phyloP scores from a whole-genome alignment of 2,888 invertebrate species.

The Thalpophila matura region DNA sequence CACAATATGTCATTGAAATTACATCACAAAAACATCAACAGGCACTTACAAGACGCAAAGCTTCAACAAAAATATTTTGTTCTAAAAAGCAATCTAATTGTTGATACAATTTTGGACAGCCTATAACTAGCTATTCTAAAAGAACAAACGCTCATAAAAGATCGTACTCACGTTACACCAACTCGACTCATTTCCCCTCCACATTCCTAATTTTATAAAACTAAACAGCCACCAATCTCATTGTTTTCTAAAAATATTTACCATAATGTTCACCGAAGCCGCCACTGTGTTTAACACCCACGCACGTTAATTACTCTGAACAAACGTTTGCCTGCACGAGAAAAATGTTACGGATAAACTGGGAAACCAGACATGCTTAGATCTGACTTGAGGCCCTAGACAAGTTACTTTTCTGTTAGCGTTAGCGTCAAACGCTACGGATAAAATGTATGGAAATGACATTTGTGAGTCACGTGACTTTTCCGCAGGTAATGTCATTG shows the following conservation, averaged over 20 bases:
- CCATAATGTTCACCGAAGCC: constrained; percentile 9
- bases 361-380: constrained; percentile 1
- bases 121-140: too few species aligned
- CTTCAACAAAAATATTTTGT: too few species aligned
- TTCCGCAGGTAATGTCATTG: too few species aligned
- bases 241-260: constrained; percentile 30
- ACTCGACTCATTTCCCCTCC: background rate
- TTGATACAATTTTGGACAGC: background rate
- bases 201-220: constrained; percentile 3
- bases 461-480: too few species aligned
- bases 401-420: too few species aligned
- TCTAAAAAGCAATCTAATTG: too few species aligned
- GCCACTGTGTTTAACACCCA: constrained; percentile 17
- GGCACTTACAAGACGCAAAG: too few species aligned
- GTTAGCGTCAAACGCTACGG: too few species aligned
- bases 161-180: background rate
- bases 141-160: background rate
- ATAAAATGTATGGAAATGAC: too few species aligned
- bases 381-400: too few species aligned
- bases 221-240: constrained; percentile 7
- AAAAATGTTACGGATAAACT: constrained; percentile 18
- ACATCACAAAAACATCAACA: too few species aligned
- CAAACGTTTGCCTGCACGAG: constrained; percentile 25
- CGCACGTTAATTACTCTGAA: constrained; percentile 39
- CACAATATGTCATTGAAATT: too few species aligned